These are phyloP conservation scores for Pterostichus niger DNA, from an alignment of 2,888 invertebrate genomes.

Conservation along the genomic window DNA sequence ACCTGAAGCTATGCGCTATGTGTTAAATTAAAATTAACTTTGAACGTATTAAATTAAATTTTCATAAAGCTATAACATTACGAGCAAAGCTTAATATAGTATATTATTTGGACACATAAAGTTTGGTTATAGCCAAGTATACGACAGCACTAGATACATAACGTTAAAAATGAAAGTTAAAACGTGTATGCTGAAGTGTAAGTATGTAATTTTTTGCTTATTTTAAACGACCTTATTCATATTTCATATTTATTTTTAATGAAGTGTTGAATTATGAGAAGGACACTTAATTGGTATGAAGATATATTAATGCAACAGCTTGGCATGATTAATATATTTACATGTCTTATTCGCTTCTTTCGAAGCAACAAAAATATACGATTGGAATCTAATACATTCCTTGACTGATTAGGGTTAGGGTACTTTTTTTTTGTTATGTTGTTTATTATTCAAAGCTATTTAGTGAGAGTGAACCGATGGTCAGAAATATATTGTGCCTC, in stretches of 20 bases:
- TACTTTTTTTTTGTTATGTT: too few relatives aligned
- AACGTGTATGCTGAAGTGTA: background rate
- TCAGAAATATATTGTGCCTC: too few relatives aligned
- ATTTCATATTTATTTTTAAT: constrained; percentile 21
- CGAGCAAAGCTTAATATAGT: constrained; percentile 24
- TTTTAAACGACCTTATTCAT: background rate
- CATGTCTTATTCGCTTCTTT: too few relatives aligned
- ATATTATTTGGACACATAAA: constrained; percentile 31
- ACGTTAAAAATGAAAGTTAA: constrained; percentile 9
- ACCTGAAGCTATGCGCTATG: constrained; percentile 25
- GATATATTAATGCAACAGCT: constrained; percentile 7
- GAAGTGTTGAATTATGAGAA: constrained; percentile 1
- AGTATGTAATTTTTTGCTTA: constrained; percentile 43
- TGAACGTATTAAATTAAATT: constrained; percentile 36
- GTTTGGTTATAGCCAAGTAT: constrained; percentile 30
- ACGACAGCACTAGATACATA: constrained; percentile 11
- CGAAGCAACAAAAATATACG: too few relatives aligned
- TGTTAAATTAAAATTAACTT: constrained; percentile 43
- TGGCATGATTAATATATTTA: background rate
- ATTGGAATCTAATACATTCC: too few relatives aligned
- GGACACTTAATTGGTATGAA: background rate
- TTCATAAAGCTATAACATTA: constrained; percentile 40
- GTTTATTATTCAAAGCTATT: too few relatives aligned
- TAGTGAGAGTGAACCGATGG: too few relatives aligned
- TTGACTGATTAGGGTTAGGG: too few relatives aligned